phyloP scores from a whole-genome alignment of 2,888 invertebrate species.

The Drosophila leonis region DNA sequence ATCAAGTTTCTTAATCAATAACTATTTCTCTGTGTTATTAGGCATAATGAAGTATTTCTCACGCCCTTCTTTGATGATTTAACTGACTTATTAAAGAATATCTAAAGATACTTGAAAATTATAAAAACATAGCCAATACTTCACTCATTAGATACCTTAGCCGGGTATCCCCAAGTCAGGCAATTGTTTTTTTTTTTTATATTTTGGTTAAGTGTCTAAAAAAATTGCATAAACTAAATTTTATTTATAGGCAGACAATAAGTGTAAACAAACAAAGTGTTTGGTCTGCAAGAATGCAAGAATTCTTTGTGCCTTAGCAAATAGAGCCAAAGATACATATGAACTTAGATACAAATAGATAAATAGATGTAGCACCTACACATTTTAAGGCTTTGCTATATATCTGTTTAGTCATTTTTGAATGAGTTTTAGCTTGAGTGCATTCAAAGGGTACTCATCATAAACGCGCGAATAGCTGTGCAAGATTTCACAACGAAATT shows the following conservation, averaged over 20 bases:
- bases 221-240: conserved; percentile 26
- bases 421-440: conserved; percentile 28
- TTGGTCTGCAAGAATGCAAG: conserved; percentile 7
- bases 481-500: conserved; percentile 57
- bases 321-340: conserved; percentile 6
- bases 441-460: conserved; percentile 29
- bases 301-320: conserved; percentile 25
- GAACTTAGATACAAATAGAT: conserved; percentile 11
- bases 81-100: neutral
- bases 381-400: conserved; percentile 33
- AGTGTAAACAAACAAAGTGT: conserved; percentile 36
- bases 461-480: conserved; percentile 7
- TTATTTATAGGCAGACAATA: conserved; percentile 31
- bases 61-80: no score
- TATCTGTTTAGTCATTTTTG: neutral
- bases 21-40: no score
- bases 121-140: neutral
- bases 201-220: conserved; percentile 12
- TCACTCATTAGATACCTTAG: neutral
- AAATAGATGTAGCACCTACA: conserved; percentile 10
- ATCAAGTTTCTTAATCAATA: no score
- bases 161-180: neutral
- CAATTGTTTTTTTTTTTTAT: neutral
- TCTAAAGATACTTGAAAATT: neutral
- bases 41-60: no score